A percentile compares a stretch with the other conserved stretches of the same genome.
Conservation (phyloP, 2,113 vertebrate species). For the Lampris incognitus region DNA sequence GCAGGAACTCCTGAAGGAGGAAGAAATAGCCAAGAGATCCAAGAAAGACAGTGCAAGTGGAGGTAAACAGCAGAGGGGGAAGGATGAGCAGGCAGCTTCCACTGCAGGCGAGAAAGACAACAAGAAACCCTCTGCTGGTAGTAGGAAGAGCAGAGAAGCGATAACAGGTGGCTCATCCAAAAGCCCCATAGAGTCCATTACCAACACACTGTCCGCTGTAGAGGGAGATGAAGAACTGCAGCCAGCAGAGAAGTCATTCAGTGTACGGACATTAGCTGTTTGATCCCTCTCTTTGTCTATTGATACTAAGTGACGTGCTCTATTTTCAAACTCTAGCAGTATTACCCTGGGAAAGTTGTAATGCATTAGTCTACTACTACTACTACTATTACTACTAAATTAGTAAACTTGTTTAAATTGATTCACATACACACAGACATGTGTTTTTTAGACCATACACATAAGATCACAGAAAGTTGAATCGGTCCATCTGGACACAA, state of each 20-base stretch:
- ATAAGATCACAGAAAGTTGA: no score
- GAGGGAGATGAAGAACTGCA: not conserved
- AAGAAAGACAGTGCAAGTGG: slow-evolving; percentile 41
- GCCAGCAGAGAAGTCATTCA: not conserved
- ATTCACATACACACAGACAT: no score
- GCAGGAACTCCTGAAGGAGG: slow-evolving; percentile 59
- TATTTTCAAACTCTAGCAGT: no score
- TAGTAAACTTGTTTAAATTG: no score
- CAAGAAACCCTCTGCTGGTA: not conserved
- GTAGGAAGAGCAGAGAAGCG: slow-evolving; percentile 27
- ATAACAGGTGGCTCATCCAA: not conserved
- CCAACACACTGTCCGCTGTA: not conserved
- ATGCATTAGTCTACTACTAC: no score
- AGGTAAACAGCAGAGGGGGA: slow-evolving; percentile 40
- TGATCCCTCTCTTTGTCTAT: no score
- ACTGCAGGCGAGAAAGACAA: slow-evolving; percentile 34
- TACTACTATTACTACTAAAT: no score
- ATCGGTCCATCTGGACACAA: no score
- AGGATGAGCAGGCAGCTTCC: accelerated
- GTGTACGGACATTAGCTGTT: slow-evolving; percentile 30
- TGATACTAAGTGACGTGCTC: no score
- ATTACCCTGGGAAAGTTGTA: no score
- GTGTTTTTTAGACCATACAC: no score
- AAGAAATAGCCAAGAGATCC: slow-evolving; percentile 52
- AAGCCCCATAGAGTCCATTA: not conserved